These are phyloP conservation scores for Xylota sylvarum DNA, from an alignment of 2,888 invertebrate genomes.

Conservation along the genomic window DNA sequence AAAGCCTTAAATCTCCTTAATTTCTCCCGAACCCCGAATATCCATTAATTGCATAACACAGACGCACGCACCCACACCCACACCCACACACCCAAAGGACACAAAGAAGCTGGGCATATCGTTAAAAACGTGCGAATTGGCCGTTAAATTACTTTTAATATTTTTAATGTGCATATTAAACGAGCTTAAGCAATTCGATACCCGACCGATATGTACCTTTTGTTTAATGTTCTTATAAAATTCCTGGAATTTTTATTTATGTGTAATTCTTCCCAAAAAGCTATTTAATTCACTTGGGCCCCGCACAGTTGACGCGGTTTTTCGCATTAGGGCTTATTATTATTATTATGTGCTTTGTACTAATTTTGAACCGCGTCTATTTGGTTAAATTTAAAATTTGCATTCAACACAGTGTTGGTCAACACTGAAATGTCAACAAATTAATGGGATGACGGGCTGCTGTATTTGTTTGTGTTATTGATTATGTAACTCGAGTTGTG, in stretches of 20 bases:
- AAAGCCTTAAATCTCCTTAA: conserved; percentile 11
- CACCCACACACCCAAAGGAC: background rate
- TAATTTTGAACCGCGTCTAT: background rate
- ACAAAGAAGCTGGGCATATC: background rate
- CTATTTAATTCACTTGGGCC: conserved; percentile 24
- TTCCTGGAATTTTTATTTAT: conserved; percentile 28
- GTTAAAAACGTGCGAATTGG: conserved; percentile 65
- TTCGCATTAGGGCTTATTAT: conserved; percentile 28
- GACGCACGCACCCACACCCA: no score
- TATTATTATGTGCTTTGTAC: conserved; percentile 17
- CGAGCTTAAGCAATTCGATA: conserved; percentile 54
- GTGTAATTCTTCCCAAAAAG: conserved; percentile 14
- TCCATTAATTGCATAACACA: conserved; percentile 16
- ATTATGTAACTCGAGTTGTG: conserved; percentile 15
- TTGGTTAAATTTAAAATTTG: background rate
- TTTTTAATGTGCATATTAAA: conserved; percentile 59
- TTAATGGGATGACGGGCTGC: background rate
- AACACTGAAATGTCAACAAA: conserved; percentile 64
- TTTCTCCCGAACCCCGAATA: background rate
- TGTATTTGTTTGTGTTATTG: conserved; percentile 2
- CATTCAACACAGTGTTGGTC: conserved; percentile 34
- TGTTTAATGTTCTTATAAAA: conserved; percentile 45
- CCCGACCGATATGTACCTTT: conserved; percentile 6
- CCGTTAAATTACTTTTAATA: conserved; percentile 67
- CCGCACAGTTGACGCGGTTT: background rate